phyloP scores from a whole-genome alignment of 2,888 invertebrate genomes.

The Aproaerema taeniolella region DNA sequence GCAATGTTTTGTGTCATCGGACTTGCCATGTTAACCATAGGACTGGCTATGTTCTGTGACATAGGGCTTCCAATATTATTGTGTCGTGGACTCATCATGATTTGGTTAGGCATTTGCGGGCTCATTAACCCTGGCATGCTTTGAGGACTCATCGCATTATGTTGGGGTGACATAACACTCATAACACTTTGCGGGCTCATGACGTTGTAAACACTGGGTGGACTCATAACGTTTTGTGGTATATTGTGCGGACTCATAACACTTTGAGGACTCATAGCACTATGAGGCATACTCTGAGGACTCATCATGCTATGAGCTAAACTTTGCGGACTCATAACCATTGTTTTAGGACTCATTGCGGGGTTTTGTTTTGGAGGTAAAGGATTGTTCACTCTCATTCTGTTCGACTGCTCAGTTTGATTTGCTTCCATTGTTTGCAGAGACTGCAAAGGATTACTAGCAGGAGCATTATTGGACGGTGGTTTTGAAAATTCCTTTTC shows the following conservation, averaged over 20 bases:
- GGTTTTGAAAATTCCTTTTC: constrained; percentile 52
- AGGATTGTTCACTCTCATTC: constrained; percentile 48
- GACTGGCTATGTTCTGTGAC: constrained; percentile 57
- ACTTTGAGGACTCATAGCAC: constrained; percentile 67
- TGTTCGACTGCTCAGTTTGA: constrained; percentile 57
- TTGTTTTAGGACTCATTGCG: constrained; percentile 52
- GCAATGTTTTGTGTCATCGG: constrained; percentile 50
- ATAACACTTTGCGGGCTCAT: constrained; percentile 71
- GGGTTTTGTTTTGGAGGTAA: constrained; percentile 56
- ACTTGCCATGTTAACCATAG: constrained; percentile 54
- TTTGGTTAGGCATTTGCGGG: constrained; percentile 67
- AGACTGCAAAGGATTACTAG: constrained; percentile 58
- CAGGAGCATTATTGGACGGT: constrained; percentile 31
- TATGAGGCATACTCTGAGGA: constrained; percentile 65
- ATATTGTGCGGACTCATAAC: constrained; percentile 62
- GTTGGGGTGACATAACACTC: constrained; percentile 71
- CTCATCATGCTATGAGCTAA: constrained; percentile 64
- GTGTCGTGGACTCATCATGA: constrained; percentile 66
- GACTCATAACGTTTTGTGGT: constrained; percentile 61
- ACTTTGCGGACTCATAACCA: constrained; percentile 57
- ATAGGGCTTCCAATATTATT: constrained; percentile 59
- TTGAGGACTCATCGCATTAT: constrained; percentile 69
- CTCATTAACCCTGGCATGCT: constrained; percentile 65
- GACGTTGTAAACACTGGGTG: constrained; percentile 60
- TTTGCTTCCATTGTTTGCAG: constrained; percentile 63